A percentile compares a stretch with the other conserved stretches of the same genome.
Evolutionary conservation across 2,113 vertebrate genomes (phyloP).

Genomic region (Dasypus novemcinctus): DNA sequence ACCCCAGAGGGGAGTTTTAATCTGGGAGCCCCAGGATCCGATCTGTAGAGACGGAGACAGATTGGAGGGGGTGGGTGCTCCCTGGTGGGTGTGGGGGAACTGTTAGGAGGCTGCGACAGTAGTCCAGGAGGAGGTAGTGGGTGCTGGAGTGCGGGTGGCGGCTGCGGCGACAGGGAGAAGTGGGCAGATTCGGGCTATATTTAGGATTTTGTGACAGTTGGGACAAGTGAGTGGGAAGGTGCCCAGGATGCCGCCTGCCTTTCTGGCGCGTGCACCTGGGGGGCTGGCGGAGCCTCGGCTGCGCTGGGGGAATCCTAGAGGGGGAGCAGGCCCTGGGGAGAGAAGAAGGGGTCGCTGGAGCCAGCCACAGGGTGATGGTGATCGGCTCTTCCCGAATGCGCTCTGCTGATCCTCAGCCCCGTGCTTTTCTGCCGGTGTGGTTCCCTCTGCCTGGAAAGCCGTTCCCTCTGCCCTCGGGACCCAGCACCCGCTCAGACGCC

Average conservation of each 20-base stretch:
- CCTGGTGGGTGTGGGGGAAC: neutral
- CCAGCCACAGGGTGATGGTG: accelerated
- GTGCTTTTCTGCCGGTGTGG: neutral
- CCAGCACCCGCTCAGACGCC: neutral
- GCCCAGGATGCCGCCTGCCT: neutral
- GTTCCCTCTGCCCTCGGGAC: neutral
- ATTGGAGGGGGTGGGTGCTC: neutral
- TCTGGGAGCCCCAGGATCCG: neutral
- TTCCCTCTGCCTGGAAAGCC: neutral
- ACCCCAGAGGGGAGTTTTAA: neutral
- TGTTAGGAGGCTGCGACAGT: neutral
- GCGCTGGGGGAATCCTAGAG: neutral
- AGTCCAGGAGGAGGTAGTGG: neutral
- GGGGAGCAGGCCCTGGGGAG: neutral
- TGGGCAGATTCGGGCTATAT: neutral
- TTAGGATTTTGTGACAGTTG: constrained; percentile 34
- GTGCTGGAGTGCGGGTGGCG: neutral
- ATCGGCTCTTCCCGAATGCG: neutral
- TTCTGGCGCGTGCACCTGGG: neutral
- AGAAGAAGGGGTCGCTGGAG: neutral
- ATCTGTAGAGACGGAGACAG: neutral
- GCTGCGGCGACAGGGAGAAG: neutral
- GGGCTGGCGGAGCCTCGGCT: neutral
- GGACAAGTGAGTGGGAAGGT: neutral
- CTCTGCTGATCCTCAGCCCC: too few species aligned